A percentile compares a stretch with the other conserved stretches of the same genome.
These are phyloP conservation scores for Heliconius ethilla DNA, from an alignment of 2,888 invertebrate genomes.

Conservation along the genomic window DNA sequence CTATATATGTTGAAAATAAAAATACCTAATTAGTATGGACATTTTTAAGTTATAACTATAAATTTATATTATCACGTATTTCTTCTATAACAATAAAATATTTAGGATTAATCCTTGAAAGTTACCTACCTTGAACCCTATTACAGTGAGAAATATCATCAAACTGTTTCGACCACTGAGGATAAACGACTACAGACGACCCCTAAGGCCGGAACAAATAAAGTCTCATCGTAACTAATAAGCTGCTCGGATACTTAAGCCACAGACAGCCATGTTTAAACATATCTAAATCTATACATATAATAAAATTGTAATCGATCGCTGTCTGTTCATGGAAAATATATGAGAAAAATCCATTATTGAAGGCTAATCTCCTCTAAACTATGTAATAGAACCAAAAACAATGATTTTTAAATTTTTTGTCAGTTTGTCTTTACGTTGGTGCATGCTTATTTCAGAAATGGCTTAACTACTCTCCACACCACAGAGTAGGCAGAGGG, in stretches of 20 bases:
- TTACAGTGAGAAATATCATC: conserved; percentile 18
- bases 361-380: no score
- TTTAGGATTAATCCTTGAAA: background rate
- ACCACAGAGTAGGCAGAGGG: no score
- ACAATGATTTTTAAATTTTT: no score
- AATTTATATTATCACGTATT: background rate
- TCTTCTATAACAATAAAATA: background rate
- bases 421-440: no score
- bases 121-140: background rate
- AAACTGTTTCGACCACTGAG: background rate
- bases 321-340: no score
- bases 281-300: background rate
- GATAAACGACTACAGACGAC: conserved; percentile 16
- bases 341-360: no score
- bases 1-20: no score
- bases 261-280: background rate
- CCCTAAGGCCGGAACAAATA: conserved; percentile 26
- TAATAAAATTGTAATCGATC: background rate
- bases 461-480: no score
- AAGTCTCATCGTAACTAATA: conserved; percentile 18
- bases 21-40: no score
- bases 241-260: background rate
- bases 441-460: no score
- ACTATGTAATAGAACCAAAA: no score
- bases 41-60: background rate